phyloP scores from a whole-genome alignment of 2,113 vertebrate species.

The Collichthys lucidus region DNA sequence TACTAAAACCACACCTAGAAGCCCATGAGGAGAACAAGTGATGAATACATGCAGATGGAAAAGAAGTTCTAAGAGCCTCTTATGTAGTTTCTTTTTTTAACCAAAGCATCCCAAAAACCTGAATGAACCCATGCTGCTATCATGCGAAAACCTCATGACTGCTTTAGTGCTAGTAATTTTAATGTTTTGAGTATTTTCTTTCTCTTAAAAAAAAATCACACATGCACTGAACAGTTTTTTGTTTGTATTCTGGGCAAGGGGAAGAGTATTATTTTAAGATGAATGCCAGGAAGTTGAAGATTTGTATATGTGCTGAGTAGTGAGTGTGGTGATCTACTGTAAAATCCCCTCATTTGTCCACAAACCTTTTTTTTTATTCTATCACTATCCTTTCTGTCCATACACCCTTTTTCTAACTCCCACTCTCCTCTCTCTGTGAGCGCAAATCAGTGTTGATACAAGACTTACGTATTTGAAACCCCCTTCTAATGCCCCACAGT shows the following conservation, averaged over 20 bases:
- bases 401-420: not conserved
- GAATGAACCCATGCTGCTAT: not conserved
- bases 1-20: constrained; percentile 39
- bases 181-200: constrained; percentile 4
- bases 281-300: not conserved
- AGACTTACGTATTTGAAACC: constrained; percentile 34
- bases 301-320: constrained; percentile 13
- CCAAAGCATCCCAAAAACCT: not conserved
- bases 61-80: not conserved
- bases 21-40: constrained; percentile 30
- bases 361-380: not conserved
- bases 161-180: not conserved
- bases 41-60: constrained; percentile 34
- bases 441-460: constrained; percentile 54
- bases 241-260: not conserved
- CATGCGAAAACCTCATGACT: constrained; percentile 45
- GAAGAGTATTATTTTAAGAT: not conserved
- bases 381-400: not conserved
- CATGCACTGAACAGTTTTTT: not conserved
- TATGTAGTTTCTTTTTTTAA: not conserved
- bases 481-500: constrained; percentile 52
- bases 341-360: constrained; percentile 13
- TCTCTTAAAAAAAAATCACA: not conserved
- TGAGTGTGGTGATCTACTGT: constrained; percentile 21
- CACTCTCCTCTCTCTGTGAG: constrained; percentile 36